Base-by-base conservation (phyloP, 2,113 vertebrate species). In the Odocoileus hemionus region DNA sequence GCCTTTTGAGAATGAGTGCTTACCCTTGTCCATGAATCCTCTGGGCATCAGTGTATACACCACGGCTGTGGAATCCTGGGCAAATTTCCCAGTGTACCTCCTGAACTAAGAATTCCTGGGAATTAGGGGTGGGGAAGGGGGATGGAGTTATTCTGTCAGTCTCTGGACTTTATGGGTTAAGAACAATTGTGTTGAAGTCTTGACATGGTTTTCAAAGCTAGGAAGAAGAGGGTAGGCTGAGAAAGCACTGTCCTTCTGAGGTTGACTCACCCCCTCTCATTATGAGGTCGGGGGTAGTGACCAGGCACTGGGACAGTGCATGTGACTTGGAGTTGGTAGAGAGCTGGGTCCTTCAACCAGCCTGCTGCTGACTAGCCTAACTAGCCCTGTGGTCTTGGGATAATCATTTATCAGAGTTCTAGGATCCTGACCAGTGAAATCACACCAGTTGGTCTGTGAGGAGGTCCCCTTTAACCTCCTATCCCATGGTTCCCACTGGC, bases 131-230 rank as follows among this genome's bases (percentile, higher is more conserved):
- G 9, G 21, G 86, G 19, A 47, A 25, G 23, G 43, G 3, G 61
- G 9, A 54, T 55, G n/a, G 88, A 91, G 45, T 60, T 70, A 45
- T 87, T 87, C 39, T 87, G 60, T 79, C 82, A 94, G 7, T 89
- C 10, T 86, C 30, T 86, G 83, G 45, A 86, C 26, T 86, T 95
- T 47, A 67, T 55, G 39, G 30, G 25, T 92, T 94, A 85, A 89
- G 93, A 94, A 80, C 30, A 84, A 90, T 70, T 84, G 64, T 94
- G 57, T 61, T 89, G 39, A 95, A 92, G 60, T 86, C 23, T 94
- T 60, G 60, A 57, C 21, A 13, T 86, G 14, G 1, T 79, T 80
- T 92, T 54, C 80, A 86, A 89, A 91, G 67, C 14, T 25, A 89
- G 36, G 50, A 89, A 61, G 43, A 61, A 67, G 33, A 80, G 19